Base-by-base conservation (phyloP, 2,888 invertebrate species). In the Halictus ligatus region DNA sequence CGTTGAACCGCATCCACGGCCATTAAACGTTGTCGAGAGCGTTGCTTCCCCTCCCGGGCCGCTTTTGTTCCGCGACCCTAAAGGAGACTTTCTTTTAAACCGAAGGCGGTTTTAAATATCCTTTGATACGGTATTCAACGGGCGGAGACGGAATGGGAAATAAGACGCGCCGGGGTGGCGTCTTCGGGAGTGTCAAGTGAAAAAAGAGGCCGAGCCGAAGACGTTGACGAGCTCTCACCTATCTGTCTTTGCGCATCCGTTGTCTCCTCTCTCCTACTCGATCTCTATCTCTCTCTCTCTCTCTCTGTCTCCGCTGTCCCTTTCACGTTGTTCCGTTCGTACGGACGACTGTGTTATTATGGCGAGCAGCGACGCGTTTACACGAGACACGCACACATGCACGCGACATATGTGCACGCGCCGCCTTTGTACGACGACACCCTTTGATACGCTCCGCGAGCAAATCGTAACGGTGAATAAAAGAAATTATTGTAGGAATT, bases 21-120 rank as follows among this genome's bases (percentile, higher is more conserved):
- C 84, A 82, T 91, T 91, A 91, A 91, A 91, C 86, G 88, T 84
- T 78, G 83, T 87, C 84, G 85, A 87, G 85, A 90, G 75, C 83
- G 64, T 84, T 69, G 82, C 50, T 78, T 69, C 73, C 74, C 71
- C 40, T n/a, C 25, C 46, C 21, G 48, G 43, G 35, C 69, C 13
- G 25, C 73, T 81, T 89, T 91, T 90, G 82, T 91, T 86, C 81
- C 46, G 43, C 64, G 58, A 77, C 54, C 77, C 78, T 18, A 81
- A 81, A 84, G 81, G 77, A 90, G 90, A 90, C 82, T 88, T 90
- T 88, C 89, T 86, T 85, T 80, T 73, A 85, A 87, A 81, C 84
- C 76, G 78, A 79, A 78, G 83, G 73, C 80, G 83, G 89, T 80
- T 87, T 90, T 87, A 91, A 91, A 90, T 91, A 88, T 91, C 88